Evolutionary conservation across 1,140 invertebrate genomes (phyloP), one percentile per base, ranked within the genome.

Genomic region (Hylaeus volcanicus): DNA sequence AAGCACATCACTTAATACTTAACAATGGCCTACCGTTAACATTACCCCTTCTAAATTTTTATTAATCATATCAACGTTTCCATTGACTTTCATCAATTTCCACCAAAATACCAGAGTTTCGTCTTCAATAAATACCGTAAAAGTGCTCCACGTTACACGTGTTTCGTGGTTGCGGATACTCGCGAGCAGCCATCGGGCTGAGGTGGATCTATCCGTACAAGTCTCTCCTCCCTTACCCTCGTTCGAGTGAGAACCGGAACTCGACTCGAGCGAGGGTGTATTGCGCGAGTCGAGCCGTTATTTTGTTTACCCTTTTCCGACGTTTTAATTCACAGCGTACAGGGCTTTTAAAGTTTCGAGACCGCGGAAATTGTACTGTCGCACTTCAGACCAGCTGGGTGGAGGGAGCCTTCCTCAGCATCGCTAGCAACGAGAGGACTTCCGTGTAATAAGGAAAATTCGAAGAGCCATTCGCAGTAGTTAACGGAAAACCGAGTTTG

Each of bases 271-370:
- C n/a, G 41, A 58, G 51, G 68, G 70, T 71, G 76, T 81, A 87
- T 84, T 75, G 81, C 79, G 55, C 73, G 73, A 87, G 83, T 86
- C 81, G 55, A 69, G 48, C 26, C 69, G 81, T 84, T 88, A 85
- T 84, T 86, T 86, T 84, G 85, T 88, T 88, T 81, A 76, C 80
- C 74, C 77, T 72, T 69, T 74, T 84, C 79, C 75, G 80, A 15
- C 79, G 75, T 75, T 86, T 88, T 86, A 88, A 86, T 86, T 85
- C 82, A 79, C 15, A 5, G 51, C 71, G 65, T 55, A 55, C 70
- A 45, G 61, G 26, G 74, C 80, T 86, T 86, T 86, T 83, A 86
- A 86, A 86, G 75, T 83, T 86, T 73, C 53, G 79, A 82, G 80
- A 83, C 82, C 81, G 76, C 80, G 74, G 79, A 75, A 87, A 78